phyloP scores from a whole-genome alignment of 2,113 vertebrate genomes.

The Tamias sibiricus region DNA sequence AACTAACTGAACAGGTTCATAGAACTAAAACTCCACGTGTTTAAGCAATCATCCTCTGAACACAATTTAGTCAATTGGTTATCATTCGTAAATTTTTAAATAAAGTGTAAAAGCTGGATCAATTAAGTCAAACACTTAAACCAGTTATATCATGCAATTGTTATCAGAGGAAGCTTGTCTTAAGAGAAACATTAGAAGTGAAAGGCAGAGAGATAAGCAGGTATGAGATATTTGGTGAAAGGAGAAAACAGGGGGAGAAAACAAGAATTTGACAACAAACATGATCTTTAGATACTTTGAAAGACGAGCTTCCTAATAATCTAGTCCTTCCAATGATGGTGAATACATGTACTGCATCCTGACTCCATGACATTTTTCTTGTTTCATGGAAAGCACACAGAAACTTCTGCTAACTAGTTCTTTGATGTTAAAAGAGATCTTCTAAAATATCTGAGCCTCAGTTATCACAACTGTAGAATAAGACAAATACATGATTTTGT shows the following conservation, averaged over 20 bases:
- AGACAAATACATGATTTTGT: background rate
- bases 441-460: background rate
- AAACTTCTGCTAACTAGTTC: background rate
- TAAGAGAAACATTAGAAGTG: background rate
- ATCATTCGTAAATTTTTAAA: background rate
- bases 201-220: background rate
- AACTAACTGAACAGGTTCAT: background rate
- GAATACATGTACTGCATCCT: background rate
- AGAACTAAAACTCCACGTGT: background rate
- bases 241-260: background rate
- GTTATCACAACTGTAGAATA: background rate
- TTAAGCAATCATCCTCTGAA: background rate
- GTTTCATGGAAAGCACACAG: background rate
- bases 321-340: background rate
- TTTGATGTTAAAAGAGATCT: background rate
- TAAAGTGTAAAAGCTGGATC: too few species aligned
- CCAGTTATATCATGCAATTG: background rate
- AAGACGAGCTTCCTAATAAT: background rate
- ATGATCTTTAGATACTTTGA: background rate
- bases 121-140: background rate
- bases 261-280: accelerated
- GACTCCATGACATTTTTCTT: background rate
- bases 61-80: background rate
- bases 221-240: background rate
- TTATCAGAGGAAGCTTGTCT: background rate